A percentile compares a stretch with the other conserved stretches of the same genome.
These are phyloP conservation scores for Marmota flaviventris DNA, from an alignment of 2,113 vertebrate species.

Conservation along the genomic window DNA sequence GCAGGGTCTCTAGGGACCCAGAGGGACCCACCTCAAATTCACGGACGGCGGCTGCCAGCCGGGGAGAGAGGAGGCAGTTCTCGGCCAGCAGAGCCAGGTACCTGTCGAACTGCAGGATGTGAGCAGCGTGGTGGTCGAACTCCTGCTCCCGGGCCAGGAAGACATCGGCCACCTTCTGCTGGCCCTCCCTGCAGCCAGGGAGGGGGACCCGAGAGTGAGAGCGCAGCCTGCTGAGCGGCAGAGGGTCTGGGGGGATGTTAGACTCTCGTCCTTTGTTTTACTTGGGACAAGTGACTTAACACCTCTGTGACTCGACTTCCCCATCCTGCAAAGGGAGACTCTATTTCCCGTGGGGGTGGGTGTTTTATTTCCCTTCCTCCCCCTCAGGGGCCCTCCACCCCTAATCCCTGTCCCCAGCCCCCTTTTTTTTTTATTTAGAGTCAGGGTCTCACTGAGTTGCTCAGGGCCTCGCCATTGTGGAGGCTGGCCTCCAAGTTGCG, in stretches of 20 bases:
- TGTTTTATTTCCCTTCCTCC: no score
- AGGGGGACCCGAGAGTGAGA: background rate
- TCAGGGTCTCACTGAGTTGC: no score
- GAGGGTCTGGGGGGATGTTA: fast-evolving
- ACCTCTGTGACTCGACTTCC: background rate
- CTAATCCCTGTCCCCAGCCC: no score
- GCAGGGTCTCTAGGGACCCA: background rate
- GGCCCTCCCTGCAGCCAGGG: conserved; percentile 91
- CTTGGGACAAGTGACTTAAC: background rate
- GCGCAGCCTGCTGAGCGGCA: background rate
- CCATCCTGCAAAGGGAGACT: background rate
- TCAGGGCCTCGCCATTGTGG: no score
- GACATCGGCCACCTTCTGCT: conserved; percentile 94
- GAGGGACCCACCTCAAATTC: conserved; percentile 93
- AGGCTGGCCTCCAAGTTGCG: no score
- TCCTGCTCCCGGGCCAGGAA: conserved; percentile 92
- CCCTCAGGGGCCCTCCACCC: no score
- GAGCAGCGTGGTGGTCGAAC: conserved; percentile 92
- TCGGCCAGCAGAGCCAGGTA: conserved; percentile 93
- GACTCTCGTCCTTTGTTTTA: background rate
- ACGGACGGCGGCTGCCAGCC: conserved; percentile 89
- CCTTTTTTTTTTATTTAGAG: no score
- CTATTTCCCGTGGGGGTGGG: background rate
- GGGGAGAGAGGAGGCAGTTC: conserved; percentile 89
- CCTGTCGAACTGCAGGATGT: conserved; percentile 94